These are phyloP conservation scores for Siphamia tubifer DNA, from an alignment of 2,113 vertebrate genomes.

Conservation along the genomic window DNA sequence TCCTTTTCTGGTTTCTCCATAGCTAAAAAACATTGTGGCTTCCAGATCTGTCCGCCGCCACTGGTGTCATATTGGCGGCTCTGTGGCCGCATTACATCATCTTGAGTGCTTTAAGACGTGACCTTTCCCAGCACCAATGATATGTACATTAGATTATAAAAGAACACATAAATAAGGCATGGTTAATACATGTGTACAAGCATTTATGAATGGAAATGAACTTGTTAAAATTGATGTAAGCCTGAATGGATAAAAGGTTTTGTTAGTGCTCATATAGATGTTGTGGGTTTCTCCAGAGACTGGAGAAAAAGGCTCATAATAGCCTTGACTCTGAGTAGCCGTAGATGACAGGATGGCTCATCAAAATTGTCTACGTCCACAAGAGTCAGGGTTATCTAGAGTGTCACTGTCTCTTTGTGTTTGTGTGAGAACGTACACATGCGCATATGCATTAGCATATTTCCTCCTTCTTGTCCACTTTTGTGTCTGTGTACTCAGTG, in stretches of 20 bases:
- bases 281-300: slow-evolving; percentile 21
- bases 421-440: neutral
- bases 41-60: slow-evolving; percentile 17
- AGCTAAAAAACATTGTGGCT: slow-evolving; percentile 7
- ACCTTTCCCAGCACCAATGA: neutral
- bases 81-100: slow-evolving; percentile 40
- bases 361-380: slow-evolving; percentile 27
- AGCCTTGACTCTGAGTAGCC: slow-evolving; percentile 14
- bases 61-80: slow-evolving; percentile 31
- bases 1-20: slow-evolving; percentile 18
- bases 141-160: neutral
- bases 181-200: neutral
- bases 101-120: slow-evolving; percentile 1
- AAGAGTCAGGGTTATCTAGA: slow-evolving; percentile 51
- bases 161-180: neutral
- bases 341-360: slow-evolving; percentile 28
- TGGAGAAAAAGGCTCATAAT: slow-evolving; percentile 36
- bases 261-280: neutral
- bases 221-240: too few relatives aligned
- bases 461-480: slow-evolving; percentile 5
- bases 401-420: slow-evolving; percentile 63
- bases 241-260: too few relatives aligned
- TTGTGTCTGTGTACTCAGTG: neutral
- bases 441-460: neutral
- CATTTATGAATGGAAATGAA: too few relatives aligned